Evolutionary conservation across 2,797 vertebrate genomes (phyloP).

Genomic region (Cuniculus paca): DNA sequence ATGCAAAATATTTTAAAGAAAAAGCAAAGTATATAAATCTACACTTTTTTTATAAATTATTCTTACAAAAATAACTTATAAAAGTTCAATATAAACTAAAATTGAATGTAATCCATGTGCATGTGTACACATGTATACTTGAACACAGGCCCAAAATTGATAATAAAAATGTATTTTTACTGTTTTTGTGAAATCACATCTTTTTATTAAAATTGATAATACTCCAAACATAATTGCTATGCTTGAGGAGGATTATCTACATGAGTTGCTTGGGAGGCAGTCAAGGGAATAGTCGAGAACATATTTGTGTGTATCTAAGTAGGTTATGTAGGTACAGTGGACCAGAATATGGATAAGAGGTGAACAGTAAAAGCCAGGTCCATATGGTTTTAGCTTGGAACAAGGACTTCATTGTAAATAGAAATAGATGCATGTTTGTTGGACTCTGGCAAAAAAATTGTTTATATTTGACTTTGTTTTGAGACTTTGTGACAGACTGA

Average conservation of each 20-base stretch:
- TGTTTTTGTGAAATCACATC: not conserved
- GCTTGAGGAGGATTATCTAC: not conserved
- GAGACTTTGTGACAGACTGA: not conserved
- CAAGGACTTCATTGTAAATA: not conserved
- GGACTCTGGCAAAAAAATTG: not conserved
- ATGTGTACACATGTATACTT: not conserved
- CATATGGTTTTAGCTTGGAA: not conserved
- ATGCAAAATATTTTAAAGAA: not conserved
- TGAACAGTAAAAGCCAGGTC: not conserved
- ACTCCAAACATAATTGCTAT: not conserved
- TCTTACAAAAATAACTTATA: not conserved
- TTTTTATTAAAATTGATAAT: not conserved
- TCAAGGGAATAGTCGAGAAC: too few species aligned
- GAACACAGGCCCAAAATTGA: not conserved
- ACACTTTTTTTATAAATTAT: not conserved
- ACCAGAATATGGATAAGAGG: not conserved
- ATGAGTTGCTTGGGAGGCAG: not conserved
- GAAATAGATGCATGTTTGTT: not conserved
- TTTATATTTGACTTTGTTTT: not conserved
- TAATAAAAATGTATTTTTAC: not conserved
- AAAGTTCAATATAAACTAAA: not conserved
- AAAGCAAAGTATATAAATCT: constrained; percentile 23
- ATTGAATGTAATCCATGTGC: not conserved
- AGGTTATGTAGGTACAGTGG: not conserved
- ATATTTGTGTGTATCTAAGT: not conserved